Evolutionary conservation across 37 sponge, comb jelly and placozoan species (phyloP).

Genomic region (Chondrilla cf. caribensis): DNA sequence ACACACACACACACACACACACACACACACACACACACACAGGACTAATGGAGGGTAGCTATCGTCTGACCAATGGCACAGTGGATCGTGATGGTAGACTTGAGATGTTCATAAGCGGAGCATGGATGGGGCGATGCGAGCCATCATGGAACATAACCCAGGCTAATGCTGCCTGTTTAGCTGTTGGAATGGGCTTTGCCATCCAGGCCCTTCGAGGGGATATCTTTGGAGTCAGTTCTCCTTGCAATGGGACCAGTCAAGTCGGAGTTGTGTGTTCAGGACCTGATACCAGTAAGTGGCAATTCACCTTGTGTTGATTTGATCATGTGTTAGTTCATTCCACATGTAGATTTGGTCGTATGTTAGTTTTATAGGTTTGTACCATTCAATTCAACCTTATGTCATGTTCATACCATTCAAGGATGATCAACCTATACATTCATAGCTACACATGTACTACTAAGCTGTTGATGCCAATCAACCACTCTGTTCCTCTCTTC

Average conservation of each 20-base stretch:
- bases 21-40: slow-evolving; percentile 10
- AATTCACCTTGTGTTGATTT: too few species aligned
- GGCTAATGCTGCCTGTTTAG: neutral
- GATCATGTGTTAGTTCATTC: too few species aligned
- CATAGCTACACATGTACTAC: too few species aligned
- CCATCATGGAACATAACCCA: neutral
- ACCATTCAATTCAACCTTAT: too few species aligned
- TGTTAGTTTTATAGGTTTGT: too few species aligned
- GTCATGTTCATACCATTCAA: too few species aligned
- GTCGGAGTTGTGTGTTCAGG: too few species aligned
- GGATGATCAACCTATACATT: too few species aligned
- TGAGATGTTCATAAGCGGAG: neutral
- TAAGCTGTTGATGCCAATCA: too few species aligned
- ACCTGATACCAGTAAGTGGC: too few species aligned
- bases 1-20: slow-evolving; percentile 23
- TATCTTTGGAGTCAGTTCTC: neutral
- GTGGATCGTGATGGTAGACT: neutral
- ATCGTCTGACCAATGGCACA: slow-evolving; percentile 6
- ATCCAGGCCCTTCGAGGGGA: neutral
- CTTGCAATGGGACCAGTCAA: too few species aligned
- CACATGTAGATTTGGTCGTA: too few species aligned
- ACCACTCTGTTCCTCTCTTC: neutral
- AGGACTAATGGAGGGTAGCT: neutral
- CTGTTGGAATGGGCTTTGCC: neutral
- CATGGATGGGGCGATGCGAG: neutral